Evolutionary conservation across 2,888 invertebrate species (phyloP).

Genomic region (Caradrina kadenii): DNA sequence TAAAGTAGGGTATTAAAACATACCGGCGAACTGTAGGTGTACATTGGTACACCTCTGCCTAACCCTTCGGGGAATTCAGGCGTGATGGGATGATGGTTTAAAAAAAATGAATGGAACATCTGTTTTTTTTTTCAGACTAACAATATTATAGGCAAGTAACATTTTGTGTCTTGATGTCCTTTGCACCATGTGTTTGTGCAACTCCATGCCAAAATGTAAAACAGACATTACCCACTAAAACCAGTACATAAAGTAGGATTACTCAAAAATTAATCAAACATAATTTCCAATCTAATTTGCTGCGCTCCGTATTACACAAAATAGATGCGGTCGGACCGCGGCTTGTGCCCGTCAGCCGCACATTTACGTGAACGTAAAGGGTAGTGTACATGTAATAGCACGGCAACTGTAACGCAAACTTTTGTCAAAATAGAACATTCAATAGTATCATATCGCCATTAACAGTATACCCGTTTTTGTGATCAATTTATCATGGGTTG

Average conservation of each 20-base stretch:
- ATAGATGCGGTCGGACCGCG: slow-evolving; percentile 61
- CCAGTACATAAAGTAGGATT: slow-evolving; percentile 15
- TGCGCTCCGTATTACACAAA: slow-evolving; percentile 56
- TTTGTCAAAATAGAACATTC: too few relatives aligned
- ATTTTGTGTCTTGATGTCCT: too few relatives aligned
- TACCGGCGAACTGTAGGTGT: too few relatives aligned
- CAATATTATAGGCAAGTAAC: too few relatives aligned
- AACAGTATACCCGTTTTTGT: neutral
- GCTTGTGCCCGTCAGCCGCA: slow-evolving; percentile 71
- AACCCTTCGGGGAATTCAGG: too few relatives aligned
- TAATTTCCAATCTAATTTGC: slow-evolving; percentile 65
- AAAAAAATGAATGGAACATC: too few relatives aligned
- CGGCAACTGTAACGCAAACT: neutral
- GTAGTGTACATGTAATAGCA: slow-evolving; percentile 1
- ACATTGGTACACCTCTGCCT: too few relatives aligned
- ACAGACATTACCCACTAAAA: slow-evolving; percentile 13
- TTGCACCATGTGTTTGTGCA: neutral
- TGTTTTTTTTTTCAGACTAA: too few relatives aligned
- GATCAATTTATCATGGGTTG: too few relatives aligned
- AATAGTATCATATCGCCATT: neutral
- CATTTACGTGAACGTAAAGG: slow-evolving; percentile 57
- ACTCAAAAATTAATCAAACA: slow-evolving; percentile 57
- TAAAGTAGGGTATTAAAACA: too few relatives aligned
- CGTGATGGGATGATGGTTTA: too few relatives aligned
- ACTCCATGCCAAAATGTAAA: neutral